Evolutionary conservation across 2,797 vertebrate genomes (phyloP).

Genomic region (Fistularia commersonii): DNA sequence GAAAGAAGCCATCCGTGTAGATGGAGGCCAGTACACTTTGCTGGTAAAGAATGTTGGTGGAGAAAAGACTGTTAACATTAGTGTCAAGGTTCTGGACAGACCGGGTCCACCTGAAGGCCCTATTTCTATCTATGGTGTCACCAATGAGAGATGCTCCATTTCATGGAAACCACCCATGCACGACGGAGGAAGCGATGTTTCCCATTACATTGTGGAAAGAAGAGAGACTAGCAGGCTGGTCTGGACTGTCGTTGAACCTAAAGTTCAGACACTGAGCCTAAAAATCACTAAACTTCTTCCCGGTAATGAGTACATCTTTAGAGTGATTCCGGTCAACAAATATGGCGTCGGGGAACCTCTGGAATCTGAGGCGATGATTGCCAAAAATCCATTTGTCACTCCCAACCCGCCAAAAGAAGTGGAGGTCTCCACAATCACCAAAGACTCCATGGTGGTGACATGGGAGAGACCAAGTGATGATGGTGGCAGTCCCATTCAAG

Average conservation of each 20-base stretch:
- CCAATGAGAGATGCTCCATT: constrained; percentile 90
- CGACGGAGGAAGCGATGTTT: constrained; percentile 94
- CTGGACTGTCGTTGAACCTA: constrained; percentile 92
- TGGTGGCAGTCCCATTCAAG: constrained; percentile 90
- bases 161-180: constrained; percentile 93
- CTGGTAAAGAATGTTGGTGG: constrained; percentile 94
- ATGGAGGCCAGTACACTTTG: constrained; percentile 92
- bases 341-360: constrained; percentile 94
- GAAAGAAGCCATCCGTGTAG: constrained; percentile 89
- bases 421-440: constrained; percentile 90
- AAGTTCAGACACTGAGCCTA: constrained; percentile 87
- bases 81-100: constrained; percentile 94
- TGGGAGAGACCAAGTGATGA: constrained; percentile 94
- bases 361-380: constrained; percentile 90
- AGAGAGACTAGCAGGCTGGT: constrained; percentile 97
- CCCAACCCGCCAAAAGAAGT: constrained; percentile 86
- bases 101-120: constrained; percentile 96
- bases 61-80: constrained; percentile 86
- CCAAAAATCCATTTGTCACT: constrained; percentile 91
- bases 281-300: constrained; percentile 96
- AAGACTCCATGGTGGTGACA: constrained; percentile 95
- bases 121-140: constrained; percentile 84
- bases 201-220: constrained; percentile 92
- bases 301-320: constrained; percentile 98
- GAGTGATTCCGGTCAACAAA: constrained; percentile 97